Evolutionary conservation across 2,113 vertebrate species (phyloP).

Genomic region (Excalfactoria chinensis): DNA sequence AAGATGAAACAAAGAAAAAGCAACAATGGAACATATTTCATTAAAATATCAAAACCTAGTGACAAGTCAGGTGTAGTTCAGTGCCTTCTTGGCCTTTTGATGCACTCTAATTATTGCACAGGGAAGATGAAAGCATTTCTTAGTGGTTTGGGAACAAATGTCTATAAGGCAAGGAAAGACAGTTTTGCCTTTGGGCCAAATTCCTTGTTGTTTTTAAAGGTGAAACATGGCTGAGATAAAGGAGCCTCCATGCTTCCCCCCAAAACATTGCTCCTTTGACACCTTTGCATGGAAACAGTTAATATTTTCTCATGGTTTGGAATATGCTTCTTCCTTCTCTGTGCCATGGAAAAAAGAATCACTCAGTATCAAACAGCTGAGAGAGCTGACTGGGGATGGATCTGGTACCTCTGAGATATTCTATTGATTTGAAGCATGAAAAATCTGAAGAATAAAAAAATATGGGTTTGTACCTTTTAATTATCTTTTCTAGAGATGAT

Average conservation of each 20-base stretch:
- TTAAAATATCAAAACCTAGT: slow-evolving; percentile 60
- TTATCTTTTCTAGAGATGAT: not conserved
- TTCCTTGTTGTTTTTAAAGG: slow-evolving; percentile 24
- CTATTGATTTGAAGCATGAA: not conserved
- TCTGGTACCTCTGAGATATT: not conserved
- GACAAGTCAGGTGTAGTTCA: slow-evolving; percentile 42
- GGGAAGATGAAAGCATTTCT: slow-evolving; percentile 66
- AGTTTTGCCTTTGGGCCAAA: slow-evolving; percentile 26
- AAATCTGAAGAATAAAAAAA: slow-evolving; percentile 7
- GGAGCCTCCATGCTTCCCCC: not conserved
- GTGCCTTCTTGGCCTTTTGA: slow-evolving; percentile 49
- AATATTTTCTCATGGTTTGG: not conserved
- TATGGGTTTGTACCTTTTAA: not conserved
- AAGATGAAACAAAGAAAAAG: slow-evolving; percentile 44
- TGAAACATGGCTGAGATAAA: slow-evolving; percentile 1
- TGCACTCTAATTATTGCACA: slow-evolving; percentile 46
- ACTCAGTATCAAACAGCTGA: not conserved
- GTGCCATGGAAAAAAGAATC: not conserved
- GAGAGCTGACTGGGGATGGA: not conserved
- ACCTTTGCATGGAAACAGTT: not conserved
- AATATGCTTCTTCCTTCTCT: not conserved
- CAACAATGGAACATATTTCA: not conserved
- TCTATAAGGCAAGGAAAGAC: not conserved
- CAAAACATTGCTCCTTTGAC: not conserved
- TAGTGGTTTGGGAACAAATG: slow-evolving; percentile 14